Evolutionary conservation across 2,888 invertebrate genomes (phyloP).

Genomic region (Microdon myrmicae): DNA sequence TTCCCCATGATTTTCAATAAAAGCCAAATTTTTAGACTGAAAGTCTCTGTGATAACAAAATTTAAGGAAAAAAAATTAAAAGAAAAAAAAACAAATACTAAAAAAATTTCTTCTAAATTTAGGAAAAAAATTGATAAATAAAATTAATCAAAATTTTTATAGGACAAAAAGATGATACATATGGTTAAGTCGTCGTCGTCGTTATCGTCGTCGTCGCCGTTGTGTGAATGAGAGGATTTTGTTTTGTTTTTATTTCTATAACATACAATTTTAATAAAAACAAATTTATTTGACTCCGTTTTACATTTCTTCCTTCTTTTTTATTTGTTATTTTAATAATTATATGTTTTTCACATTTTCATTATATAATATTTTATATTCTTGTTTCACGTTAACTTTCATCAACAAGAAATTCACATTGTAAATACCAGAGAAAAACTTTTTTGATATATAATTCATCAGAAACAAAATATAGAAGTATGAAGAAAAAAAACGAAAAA

Average conservation of each 20-base stretch:
- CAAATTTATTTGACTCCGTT: slow-evolving; percentile 42
- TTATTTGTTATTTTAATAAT: neutral
- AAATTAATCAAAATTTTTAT: slow-evolving; percentile 51
- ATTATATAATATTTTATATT: neutral
- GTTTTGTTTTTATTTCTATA: slow-evolving; percentile 25
- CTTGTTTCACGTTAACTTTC: slow-evolving; percentile 1
- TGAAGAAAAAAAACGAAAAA: slow-evolving; percentile 46
- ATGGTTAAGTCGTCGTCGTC: slow-evolving; percentile 43
- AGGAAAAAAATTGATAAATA: slow-evolving; percentile 45
- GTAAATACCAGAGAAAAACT: slow-evolving; percentile 45
- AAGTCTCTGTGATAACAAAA: slow-evolving; percentile 54
- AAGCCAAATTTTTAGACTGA: slow-evolving; percentile 55
- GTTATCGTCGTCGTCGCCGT: slow-evolving; percentile 12
- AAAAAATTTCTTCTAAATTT: slow-evolving; percentile 45
- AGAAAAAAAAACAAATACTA: slow-evolving; percentile 16
- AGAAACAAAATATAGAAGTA: slow-evolving; percentile 32
- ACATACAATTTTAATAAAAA: slow-evolving; percentile 13
- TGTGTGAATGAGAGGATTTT: slow-evolving; percentile 40
- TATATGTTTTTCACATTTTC: neutral
- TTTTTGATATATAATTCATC: slow-evolving; percentile 44
- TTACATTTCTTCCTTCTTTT: slow-evolving; percentile 5
- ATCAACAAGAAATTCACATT: slow-evolving; percentile 25
- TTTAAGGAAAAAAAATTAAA: slow-evolving; percentile 38
- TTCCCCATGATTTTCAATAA: slow-evolving; percentile 52
- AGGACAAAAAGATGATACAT: slow-evolving; percentile 42